Evolutionary conservation across 2,888 invertebrate species (phyloP).

Genomic region (Nesidiocoris tenuis): DNA sequence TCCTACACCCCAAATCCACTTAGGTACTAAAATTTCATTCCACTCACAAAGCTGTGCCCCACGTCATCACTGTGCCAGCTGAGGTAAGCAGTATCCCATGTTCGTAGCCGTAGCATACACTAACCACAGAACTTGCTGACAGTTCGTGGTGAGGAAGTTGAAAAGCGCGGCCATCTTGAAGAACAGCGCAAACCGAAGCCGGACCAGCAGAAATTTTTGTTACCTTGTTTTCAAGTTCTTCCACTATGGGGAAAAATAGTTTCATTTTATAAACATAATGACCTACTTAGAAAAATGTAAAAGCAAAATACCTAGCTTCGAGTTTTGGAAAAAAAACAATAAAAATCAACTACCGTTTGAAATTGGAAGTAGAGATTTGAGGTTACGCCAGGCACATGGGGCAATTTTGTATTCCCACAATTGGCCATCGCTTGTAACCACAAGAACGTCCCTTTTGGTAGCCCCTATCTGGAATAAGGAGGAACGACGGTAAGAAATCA

Average conservation of each 20-base stretch:
- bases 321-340: too few species aligned
- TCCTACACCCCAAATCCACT: too few species aligned
- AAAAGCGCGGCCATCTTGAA: slow-evolving; percentile 60
- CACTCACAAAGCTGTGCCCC: slow-evolving; percentile 77
- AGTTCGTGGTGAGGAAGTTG: slow-evolving; percentile 59
- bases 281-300: too few species aligned
- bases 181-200: slow-evolving; percentile 57
- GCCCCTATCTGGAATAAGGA: not conserved
- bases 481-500: too few species aligned
- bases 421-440: slow-evolving; percentile 16
- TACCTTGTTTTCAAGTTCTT: slow-evolving; percentile 51
- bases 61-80: slow-evolving; percentile 72
- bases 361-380: slow-evolving; percentile 15
- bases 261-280: too few species aligned
- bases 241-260: too few species aligned
- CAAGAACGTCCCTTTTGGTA: slow-evolving; percentile 10
- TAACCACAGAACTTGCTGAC: slow-evolving; percentile 60
- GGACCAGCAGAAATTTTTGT: slow-evolving; percentile 57
- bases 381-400: not conserved
- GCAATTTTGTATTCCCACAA: slow-evolving; percentile 13
- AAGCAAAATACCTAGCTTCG: too few species aligned
- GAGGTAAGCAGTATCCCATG: slow-evolving; percentile 72
- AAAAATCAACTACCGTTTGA: slow-evolving; percentile 12
- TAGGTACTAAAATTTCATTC: not conserved
- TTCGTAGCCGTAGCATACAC: slow-evolving; percentile 76